Base-by-base conservation (phyloP, 2,888 invertebrate species). In the Drosophila infuscata region DNA sequence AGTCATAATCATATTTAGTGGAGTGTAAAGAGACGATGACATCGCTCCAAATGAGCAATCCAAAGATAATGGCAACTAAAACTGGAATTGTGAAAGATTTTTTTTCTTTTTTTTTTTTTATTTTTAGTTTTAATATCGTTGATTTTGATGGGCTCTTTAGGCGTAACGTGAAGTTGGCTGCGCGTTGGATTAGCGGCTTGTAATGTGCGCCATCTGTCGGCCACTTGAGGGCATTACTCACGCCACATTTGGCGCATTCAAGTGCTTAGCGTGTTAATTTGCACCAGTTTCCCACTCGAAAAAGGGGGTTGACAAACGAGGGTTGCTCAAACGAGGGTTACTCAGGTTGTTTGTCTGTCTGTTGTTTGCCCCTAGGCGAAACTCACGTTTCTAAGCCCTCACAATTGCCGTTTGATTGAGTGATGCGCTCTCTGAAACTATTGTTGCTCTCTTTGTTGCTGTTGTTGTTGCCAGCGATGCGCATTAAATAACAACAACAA, bases 261-360 rank as follows among this genome's bases (percentile, higher is more conserved):
- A 91, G 90, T 92, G 91, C 91, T 92, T 91, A 92, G 89, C 91
- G 92, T 83, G 92, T 92, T 92, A 92, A 92, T 92, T 91, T 92
- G 78, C 85, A 91, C 89, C 91, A 89, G 90, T 78, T 77, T 53
- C 75, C 61, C 61, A 56, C 36, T 56, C 36, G n/a, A 20, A 30
- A 69, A 56, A 54, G 56, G 72, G 76, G 74, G 66, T 76, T 57
- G 71, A 43, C 57, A 38, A 7, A 12, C 20, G 20, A 46, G 32
- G 54, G 54, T 62, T 46, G 25, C 58, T n/a, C 57, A 38, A 7
- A 12, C 20, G 20, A 46, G 32, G 54, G 54, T 62, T 46, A 20
- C 58, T n/a, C n/a, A n/a, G n/a, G n/a, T n/a, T n/a, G n/a, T n/a
- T 30, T 65, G 62, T 46, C 25, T 57, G 15, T 20, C 15, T 30